Percentiles rank a stretch among this genome's conserved stretches.
Evolutionary conservation across 2,888 invertebrate genomes (phyloP).

Genomic region (Carpatolechia fugitivella): DNA sequence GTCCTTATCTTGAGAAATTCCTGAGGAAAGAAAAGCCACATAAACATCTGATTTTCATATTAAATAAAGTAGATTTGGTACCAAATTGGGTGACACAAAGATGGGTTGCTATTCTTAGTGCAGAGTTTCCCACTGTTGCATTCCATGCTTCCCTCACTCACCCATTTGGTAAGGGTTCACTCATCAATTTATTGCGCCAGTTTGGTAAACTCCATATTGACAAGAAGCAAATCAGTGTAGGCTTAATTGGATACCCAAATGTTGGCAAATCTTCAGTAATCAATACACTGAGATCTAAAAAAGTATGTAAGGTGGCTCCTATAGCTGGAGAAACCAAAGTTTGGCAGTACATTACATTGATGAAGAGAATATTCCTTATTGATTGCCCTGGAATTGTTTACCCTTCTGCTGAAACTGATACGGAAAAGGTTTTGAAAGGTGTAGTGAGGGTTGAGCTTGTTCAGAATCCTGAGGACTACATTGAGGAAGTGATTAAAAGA

Average conservation of each 20-base stretch:
- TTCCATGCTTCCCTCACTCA: constrained; percentile 99
- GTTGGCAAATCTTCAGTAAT: constrained; percentile 99
- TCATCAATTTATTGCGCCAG: constrained; percentile 97
- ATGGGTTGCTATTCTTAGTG: constrained; percentile 96
- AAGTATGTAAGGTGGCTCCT: constrained; percentile 99
- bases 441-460: constrained; percentile 98
- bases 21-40: constrained; percentile 96
- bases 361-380: constrained; percentile 97
- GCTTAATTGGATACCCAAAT: constrained; percentile 99
- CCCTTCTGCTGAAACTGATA: constrained; percentile 96
- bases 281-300: constrained; percentile 96
- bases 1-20: constrained; percentile 94
- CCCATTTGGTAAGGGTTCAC: constrained; percentile 97
- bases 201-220: constrained; percentile 97
- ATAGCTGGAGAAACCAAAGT: constrained; percentile 99
- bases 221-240: constrained; percentile 99
- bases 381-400: constrained; percentile 99
- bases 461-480: constrained; percentile 96
- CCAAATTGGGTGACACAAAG: constrained; percentile 99
- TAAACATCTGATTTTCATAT: constrained; percentile 97
- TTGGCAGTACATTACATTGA: constrained; percentile 99
- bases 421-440: constrained; percentile 96
- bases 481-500: constrained; percentile 89
- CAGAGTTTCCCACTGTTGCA: constrained; percentile 98
- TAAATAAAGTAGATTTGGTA: constrained; percentile 98